Conservation (phyloP, 2,888 invertebrate genomes). For the Hirtodrosophila histrioides region DNA sequence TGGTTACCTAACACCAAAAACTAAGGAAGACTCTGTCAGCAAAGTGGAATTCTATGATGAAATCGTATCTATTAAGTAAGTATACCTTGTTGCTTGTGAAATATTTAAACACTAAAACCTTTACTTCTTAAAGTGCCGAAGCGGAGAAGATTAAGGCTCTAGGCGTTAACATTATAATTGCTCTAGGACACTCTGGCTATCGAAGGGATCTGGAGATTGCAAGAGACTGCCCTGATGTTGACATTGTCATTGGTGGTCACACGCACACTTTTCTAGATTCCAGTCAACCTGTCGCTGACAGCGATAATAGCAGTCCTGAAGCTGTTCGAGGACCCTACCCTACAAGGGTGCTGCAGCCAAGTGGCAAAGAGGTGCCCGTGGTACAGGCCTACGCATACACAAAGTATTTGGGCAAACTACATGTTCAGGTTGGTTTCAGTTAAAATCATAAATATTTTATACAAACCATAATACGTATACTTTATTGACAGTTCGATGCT, state of each 20-base stretch:
- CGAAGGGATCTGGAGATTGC: conserved; percentile 91
- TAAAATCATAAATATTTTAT: too few relatives aligned
- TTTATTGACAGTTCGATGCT: conserved; percentile 86
- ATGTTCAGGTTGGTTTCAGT: conserved; percentile 83
- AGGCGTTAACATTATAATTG: conserved; percentile 92
- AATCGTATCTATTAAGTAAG: conserved; percentile 87
- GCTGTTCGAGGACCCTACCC: conserved; percentile 89
- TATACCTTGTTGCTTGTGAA: accelerated
- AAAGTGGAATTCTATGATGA: conserved; percentile 88
- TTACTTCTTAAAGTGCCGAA: conserved; percentile 85
- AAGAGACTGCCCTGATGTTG: conserved; percentile 90
- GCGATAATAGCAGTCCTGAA: conserved; percentile 44
- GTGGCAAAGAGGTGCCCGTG: conserved; percentile 90
- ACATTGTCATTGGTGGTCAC: conserved; percentile 95
- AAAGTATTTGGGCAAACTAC: conserved; percentile 93
- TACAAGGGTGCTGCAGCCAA: conserved; percentile 88
- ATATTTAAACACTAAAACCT: background rate
- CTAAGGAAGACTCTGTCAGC: conserved; percentile 84
- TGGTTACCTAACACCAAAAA: conserved; percentile 94
- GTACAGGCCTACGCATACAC: conserved; percentile 96
- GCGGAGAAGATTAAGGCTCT: conserved; percentile 86
- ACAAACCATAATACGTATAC: too few relatives aligned
- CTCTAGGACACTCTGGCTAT: conserved; percentile 95
- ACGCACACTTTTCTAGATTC: conserved; percentile 95
- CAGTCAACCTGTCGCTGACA: conserved; percentile 84